Conservation (phyloP, 2,888 invertebrate species). For the Dryadula phaetusa region DNA sequence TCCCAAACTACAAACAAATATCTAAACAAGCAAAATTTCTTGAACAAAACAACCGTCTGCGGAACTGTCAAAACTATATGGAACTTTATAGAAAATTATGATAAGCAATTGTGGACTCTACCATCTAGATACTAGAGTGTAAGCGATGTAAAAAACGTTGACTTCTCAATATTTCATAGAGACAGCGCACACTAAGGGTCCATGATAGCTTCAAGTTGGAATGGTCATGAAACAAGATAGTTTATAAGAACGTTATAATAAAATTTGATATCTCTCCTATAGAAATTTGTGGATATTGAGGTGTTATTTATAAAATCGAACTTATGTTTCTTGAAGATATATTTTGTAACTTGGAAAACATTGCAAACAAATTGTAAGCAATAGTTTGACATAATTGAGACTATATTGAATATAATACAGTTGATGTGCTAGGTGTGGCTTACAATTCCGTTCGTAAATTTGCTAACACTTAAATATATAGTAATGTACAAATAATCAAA, state of each 20-base stretch:
- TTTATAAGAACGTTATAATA: constrained; percentile 45
- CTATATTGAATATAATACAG: too few species aligned
- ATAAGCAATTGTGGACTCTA: constrained; percentile 45
- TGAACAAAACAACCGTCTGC: constrained; percentile 59
- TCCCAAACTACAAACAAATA: constrained; percentile 62
- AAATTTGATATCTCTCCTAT: constrained; percentile 37
- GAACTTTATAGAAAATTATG: constrained; percentile 13
- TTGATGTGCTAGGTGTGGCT: too few species aligned
- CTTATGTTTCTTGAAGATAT: neutral
- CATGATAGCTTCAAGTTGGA: constrained; percentile 48
- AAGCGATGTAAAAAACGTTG: constrained; percentile 20
- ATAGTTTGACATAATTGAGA: too few species aligned
- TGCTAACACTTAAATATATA: too few species aligned
- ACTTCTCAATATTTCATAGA: constrained; percentile 66
- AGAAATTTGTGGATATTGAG: constrained; percentile 25
- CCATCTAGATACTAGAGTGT: neutral
- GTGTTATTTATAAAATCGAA: constrained; percentile 34
- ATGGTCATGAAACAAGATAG: constrained; percentile 45
- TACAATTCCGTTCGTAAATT: too few species aligned
- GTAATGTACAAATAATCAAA: too few species aligned
- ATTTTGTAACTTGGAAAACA: neutral
- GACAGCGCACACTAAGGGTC: constrained; percentile 54
- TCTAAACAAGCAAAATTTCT: constrained; percentile 59
- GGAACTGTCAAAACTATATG: constrained; percentile 48
- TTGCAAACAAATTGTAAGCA: neutral